Conservation (phyloP, 2,113 vertebrate genomes). For the Thunnus maccoyii region DNA sequence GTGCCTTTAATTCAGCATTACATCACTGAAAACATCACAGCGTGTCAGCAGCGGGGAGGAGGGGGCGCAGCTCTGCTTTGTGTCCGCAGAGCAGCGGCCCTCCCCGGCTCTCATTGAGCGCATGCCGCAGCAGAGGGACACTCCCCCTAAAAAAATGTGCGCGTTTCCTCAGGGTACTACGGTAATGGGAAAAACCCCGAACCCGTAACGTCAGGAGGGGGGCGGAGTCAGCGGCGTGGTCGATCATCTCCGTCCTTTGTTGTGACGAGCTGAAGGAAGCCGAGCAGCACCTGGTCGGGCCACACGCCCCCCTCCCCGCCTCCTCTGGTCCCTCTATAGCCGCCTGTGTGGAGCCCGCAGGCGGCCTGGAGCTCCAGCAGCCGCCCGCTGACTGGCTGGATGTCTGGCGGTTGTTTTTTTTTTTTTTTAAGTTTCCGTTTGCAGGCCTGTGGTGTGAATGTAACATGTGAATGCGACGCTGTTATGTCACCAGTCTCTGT, state of each 20-base stretch:
- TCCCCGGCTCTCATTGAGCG: conserved; percentile 11
- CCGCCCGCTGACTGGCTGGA: not conserved
- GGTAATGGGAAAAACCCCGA: not conserved
- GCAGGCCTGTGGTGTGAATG: not conserved
- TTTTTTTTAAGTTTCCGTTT: not conserved
- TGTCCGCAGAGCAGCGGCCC: conserved; percentile 1
- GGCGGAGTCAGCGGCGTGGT: conserved; percentile 25
- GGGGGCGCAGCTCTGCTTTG: not conserved
- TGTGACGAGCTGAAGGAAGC: not conserved
- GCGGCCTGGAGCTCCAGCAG: not conserved
- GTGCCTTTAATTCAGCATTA: conserved; percentile 33
- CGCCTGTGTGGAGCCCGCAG: not conserved
- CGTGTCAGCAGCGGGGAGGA: not conserved
- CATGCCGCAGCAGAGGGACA: conserved; percentile 59
- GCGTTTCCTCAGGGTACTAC: not conserved
- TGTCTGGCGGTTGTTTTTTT: not conserved
- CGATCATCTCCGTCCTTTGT: conserved; percentile 19
- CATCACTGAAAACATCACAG: conserved; percentile 35
- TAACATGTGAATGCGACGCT: conserved; percentile 17
- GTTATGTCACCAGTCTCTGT: conserved; percentile 30
- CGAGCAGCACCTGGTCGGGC: not conserved
- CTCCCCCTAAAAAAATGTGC: conserved; percentile 51
- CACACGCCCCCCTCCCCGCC: not conserved
- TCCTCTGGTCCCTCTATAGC: not conserved
- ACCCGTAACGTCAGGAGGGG: not conserved